Evolutionary conservation across 2,797 vertebrate genomes (phyloP).

Genomic region (Spinus pinus): DNA sequence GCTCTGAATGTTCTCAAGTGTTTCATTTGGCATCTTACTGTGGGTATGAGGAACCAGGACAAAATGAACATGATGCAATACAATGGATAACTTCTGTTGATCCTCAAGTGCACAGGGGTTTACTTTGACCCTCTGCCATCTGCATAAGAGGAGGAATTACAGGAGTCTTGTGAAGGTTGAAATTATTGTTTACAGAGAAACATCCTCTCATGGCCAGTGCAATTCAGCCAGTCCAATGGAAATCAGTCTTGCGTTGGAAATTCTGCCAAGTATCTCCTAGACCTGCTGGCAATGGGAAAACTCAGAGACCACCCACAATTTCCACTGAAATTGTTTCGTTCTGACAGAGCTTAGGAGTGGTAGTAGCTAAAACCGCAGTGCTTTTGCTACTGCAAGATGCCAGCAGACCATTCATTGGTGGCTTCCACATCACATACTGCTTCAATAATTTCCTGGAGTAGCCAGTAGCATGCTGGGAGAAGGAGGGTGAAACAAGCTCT

Average conservation of each 20-base stretch:
- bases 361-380: not conserved
- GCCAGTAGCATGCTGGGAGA: not conserved
- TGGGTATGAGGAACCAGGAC: not conserved
- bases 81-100: not conserved
- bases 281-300: not conserved
- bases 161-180: not conserved
- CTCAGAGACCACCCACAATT: not conserved
- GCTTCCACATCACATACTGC: not conserved
- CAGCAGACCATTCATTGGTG: not conserved
- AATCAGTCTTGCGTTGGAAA: not conserved
- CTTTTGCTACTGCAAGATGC: not conserved
- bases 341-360: not conserved
- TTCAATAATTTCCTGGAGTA: not conserved
- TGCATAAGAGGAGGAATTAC: not conserved
- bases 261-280: not conserved
- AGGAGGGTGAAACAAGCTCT: not conserved
- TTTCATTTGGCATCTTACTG: fast-evolving
- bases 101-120: not conserved
- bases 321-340: not conserved
- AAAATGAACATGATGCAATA: not conserved
- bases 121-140: not conserved
- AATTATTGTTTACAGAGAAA: not conserved
- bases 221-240: not conserved
- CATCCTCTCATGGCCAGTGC: not conserved
- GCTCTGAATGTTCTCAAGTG: not conserved